These are phyloP conservation scores for Drosophila ficusphila DNA, from an alignment of 1,140 invertebrate species.

Conservation along the genomic window DNA sequence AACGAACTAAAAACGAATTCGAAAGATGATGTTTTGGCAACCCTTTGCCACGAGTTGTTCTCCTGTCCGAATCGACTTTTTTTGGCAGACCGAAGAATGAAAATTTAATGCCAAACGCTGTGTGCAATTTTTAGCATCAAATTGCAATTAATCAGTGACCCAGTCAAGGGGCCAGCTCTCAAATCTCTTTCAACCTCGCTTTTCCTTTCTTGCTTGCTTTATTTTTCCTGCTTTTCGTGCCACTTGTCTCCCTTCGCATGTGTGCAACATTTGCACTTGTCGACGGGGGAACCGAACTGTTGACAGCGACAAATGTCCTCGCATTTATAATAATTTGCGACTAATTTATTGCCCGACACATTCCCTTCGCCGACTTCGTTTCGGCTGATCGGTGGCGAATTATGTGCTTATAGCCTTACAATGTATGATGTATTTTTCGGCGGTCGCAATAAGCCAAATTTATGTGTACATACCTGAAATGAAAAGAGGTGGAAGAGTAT, in stretches of 20 bases:
- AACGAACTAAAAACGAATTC: constrained; percentile 15
- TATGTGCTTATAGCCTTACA: constrained; percentile 31
- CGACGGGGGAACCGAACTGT: constrained; percentile 43
- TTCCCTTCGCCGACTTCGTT: constrained; percentile 42
- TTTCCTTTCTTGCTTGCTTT: constrained; percentile 3
- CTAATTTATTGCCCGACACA: constrained; percentile 73
- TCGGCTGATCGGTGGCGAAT: constrained; percentile 41
- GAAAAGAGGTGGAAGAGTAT: constrained; percentile 31
- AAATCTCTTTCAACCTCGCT: constrained; percentile 46
- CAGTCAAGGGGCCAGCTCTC: constrained; percentile 33
- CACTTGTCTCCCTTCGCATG: constrained; percentile 18
- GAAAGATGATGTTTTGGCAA: constrained; percentile 14
- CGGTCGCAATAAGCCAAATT: constrained; percentile 60
- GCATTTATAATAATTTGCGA: constrained; percentile 81
- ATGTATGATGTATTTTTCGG: constrained; percentile 29
- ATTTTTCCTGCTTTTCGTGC: not conserved
- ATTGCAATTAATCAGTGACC: constrained; percentile 74
- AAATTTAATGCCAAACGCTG: constrained; percentile 46
- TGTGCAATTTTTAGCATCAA: constrained; percentile 78
- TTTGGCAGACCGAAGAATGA: constrained; percentile 26
- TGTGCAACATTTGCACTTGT: constrained; percentile 64
- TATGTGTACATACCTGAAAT: constrained; percentile 71
- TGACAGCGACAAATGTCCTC: constrained; percentile 74
- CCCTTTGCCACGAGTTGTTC: constrained; percentile 17
- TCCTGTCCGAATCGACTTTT: constrained; percentile 24